These are phyloP conservation scores for Loxodonta africana DNA, from an alignment of 2,113 vertebrate genomes.

Conservation along the genomic window DNA sequence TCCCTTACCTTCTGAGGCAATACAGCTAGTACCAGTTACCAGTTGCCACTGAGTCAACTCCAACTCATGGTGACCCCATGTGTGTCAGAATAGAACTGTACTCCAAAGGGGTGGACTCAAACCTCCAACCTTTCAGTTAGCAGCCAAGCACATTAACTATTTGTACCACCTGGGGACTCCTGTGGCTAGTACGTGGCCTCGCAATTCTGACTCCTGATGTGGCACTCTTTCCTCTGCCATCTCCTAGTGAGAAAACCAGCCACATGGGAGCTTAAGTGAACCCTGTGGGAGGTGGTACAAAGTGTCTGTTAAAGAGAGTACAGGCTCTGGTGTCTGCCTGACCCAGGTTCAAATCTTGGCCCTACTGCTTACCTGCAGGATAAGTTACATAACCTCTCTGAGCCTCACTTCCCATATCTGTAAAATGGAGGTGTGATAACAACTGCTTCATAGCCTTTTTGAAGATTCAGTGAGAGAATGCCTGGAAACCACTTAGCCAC, in stretches of 20 bases:
- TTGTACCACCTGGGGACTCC: background rate
- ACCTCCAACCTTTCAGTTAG: background rate
- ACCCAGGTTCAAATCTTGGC: background rate
- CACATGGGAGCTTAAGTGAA: background rate
- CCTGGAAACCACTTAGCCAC: background rate
- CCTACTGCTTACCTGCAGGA: background rate
- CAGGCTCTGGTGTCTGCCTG: background rate
- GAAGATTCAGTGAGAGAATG: background rate
- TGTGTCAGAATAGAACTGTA: no score
- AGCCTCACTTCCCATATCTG: background rate
- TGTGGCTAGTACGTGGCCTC: fast-evolving
- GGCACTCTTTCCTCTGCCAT: fast-evolving
- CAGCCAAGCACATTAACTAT: background rate
- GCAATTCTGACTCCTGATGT: background rate
- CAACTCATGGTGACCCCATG: no score
- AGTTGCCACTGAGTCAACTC: no score
- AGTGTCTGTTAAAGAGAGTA: background rate
- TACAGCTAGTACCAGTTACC: no score
- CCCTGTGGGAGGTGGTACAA: fast-evolving
- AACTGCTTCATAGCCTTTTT: background rate
- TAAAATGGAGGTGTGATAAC: background rate
- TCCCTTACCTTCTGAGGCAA: background rate
- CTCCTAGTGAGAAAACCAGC: background rate
- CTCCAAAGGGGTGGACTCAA: no score
- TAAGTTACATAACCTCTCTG: background rate